These are phyloP conservation scores for Ovis canadensis DNA, from an alignment of 2,113 vertebrate genomes.

Conservation along the genomic window DNA sequence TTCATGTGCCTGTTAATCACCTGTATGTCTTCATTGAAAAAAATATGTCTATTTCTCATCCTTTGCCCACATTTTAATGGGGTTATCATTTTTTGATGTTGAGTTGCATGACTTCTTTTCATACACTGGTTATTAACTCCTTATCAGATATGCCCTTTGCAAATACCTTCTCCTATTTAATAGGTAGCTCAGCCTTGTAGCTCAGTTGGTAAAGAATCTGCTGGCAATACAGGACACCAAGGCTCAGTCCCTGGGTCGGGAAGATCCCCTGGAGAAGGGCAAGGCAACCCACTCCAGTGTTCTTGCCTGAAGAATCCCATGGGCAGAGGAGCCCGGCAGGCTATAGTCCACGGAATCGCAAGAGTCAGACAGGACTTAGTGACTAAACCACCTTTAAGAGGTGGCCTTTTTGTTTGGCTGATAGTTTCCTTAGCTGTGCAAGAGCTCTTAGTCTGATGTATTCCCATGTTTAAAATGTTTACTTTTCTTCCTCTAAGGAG, in stretches of 20 bases:
- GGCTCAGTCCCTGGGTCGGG: not conserved
- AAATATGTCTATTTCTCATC: not conserved
- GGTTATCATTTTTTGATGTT: not conserved
- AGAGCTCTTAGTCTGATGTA: not conserved
- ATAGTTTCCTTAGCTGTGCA: not conserved
- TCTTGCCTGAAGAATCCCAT: not conserved
- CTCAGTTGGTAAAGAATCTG: fast-evolving
- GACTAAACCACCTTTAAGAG: not conserved
- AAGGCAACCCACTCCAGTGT: not conserved
- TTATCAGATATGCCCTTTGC: not conserved
- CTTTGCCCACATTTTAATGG: not conserved
- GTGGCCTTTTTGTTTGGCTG: not conserved
- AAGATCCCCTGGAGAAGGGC: not conserved
- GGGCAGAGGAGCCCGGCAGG: fast-evolving
- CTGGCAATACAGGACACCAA: not conserved
- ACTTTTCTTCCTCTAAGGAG: not conserved
- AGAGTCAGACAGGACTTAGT: not conserved
- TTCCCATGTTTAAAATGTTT: not conserved
- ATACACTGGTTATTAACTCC: not conserved
- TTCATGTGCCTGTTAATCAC: not conserved
- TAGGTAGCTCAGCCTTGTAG: not conserved
- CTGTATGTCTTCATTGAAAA: not conserved
- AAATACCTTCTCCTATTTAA: not conserved
- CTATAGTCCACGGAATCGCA: fast-evolving
- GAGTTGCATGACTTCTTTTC: not conserved